These are phyloP conservation scores for Lordiphosa andalusiaca DNA, from an alignment of 2,888 invertebrate species.

Conservation along the genomic window DNA sequence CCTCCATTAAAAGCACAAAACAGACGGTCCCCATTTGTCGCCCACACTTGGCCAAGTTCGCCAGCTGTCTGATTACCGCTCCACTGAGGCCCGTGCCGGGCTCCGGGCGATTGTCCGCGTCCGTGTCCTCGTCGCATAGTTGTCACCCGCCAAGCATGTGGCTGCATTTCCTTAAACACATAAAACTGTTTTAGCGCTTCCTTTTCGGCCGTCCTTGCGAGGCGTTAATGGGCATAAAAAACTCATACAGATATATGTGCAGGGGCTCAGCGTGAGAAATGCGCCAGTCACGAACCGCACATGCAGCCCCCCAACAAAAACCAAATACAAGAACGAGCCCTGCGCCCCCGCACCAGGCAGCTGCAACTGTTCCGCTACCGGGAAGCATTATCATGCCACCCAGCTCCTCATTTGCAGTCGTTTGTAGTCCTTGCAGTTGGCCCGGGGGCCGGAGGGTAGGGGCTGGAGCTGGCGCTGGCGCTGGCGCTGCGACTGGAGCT, in stretches of 20 bases:
- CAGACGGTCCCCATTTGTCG: slow-evolving; percentile 55
- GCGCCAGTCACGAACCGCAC: slow-evolving; percentile 53
- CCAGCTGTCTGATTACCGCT: slow-evolving; percentile 58
- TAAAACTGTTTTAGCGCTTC: slow-evolving; percentile 68
- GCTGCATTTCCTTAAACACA: slow-evolving; percentile 65
- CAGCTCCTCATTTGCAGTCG: slow-evolving; percentile 57
- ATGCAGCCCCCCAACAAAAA: slow-evolving; percentile 46
- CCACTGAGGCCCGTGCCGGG: slow-evolving; percentile 13
- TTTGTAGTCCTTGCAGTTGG: slow-evolving; percentile 43
- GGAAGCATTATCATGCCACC: slow-evolving; percentile 53
- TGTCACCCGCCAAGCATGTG: slow-evolving; percentile 49
- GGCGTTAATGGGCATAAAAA: slow-evolving; percentile 64
- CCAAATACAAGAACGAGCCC: slow-evolving; percentile 42
- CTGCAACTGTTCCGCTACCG: slow-evolving; percentile 58
- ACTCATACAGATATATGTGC: slow-evolving; percentile 33
- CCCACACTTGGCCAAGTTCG: slow-evolving; percentile 63
- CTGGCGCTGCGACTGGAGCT: background rate
- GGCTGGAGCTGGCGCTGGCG: slow-evolving; percentile 5
- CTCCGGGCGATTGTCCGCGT: slow-evolving; percentile 2
- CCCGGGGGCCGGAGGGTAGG: slow-evolving; percentile 3
- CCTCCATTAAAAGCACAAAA: slow-evolving; percentile 46
- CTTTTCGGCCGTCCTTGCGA: slow-evolving; percentile 57
- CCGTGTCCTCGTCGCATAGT: slow-evolving; percentile 41
- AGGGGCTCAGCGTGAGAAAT: slow-evolving; percentile 55
- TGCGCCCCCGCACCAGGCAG: slow-evolving; percentile 13